phyloP scores from a whole-genome alignment of 2,797 vertebrate species.

The Moxostoma hubbsi region DNA sequence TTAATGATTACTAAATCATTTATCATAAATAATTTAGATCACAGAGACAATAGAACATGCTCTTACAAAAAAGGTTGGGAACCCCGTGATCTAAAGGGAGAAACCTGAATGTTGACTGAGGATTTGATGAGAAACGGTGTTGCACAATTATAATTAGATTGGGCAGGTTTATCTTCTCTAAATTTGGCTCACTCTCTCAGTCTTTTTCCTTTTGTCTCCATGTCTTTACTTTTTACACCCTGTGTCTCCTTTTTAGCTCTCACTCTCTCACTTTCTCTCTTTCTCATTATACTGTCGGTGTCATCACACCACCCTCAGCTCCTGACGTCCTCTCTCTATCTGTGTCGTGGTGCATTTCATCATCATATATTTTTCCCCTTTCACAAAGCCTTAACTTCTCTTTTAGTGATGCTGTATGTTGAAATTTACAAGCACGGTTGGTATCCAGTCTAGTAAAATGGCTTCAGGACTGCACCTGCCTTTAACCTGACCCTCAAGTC shows the following conservation, averaged over 20 bases:
- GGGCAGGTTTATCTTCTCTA: conserved; percentile 9
- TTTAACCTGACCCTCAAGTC: conserved; percentile 9
- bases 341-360: not conserved
- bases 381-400: conserved; percentile 1
- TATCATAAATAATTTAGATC: too few relatives aligned
- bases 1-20: too few relatives aligned
- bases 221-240: conserved; percentile 23
- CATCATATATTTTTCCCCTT: not conserved
- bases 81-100: not conserved
- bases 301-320: not conserved
- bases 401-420: not conserved
- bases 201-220: not conserved
- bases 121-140: conserved; percentile 12
- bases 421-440: conserved; percentile 15
- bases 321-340: not conserved
- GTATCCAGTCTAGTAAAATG: conserved; percentile 41
- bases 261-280: not conserved
- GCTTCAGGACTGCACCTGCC: conserved; percentile 30
- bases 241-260: not conserved
- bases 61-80: not conserved
- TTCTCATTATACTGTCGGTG: not conserved
- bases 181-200: not conserved
- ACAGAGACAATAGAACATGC: too few relatives aligned
- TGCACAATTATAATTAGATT: not conserved
- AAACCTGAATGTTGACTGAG: conserved; percentile 5